Evolutionary conservation across 2,888 invertebrate genomes (phyloP), one percentile per base, ranked within the genome.

Genomic region (Coenonympha arcania): DNA sequence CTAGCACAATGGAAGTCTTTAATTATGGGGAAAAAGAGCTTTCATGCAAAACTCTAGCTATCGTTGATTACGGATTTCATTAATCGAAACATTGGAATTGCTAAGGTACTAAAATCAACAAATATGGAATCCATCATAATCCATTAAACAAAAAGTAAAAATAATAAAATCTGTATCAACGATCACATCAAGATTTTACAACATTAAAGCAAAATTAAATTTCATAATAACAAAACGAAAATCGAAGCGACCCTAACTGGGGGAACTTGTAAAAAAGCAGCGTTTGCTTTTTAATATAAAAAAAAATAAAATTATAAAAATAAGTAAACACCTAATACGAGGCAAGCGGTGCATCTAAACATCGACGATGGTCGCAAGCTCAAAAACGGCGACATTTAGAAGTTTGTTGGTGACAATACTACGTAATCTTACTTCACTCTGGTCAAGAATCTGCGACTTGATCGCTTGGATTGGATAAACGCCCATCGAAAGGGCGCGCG

Each of bases 401-500:
- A 44, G 18, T 57, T 73, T 68, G 65, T 67, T 50, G 54, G 54
- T 57, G 66, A 66, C 64, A 73, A 68, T 66, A 65, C 65, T 72
- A 68, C 87, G 92, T 62, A 58, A 86, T 92, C 95, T 95, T 95
- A 95, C 95, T 90, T 94, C 93, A 83, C 93, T 91, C 85, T 91
- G 92, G 87, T 91, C 91, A 82, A 94, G 91, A 84, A 95, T 93
- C 89, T 91, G 91, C 81, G 95, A 95, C 88, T 92, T 91, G 88
- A 95, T 89, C 87, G 91, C 91, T 89, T 95, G 93, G 83, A 94
- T 93, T 79, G 95, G 95, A 88, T 92, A 95, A 79, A 93, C 91
- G 74, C 95, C 95, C 93, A 95, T 93, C 70, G 95, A 93, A 70
- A 94, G 91, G 79, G 93, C 92, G 82, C 95, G 92, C 83, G 94